Evolutionary conservation across 1,140 invertebrate species (phyloP).

Genomic region (Drosophila lacertosa): DNA sequence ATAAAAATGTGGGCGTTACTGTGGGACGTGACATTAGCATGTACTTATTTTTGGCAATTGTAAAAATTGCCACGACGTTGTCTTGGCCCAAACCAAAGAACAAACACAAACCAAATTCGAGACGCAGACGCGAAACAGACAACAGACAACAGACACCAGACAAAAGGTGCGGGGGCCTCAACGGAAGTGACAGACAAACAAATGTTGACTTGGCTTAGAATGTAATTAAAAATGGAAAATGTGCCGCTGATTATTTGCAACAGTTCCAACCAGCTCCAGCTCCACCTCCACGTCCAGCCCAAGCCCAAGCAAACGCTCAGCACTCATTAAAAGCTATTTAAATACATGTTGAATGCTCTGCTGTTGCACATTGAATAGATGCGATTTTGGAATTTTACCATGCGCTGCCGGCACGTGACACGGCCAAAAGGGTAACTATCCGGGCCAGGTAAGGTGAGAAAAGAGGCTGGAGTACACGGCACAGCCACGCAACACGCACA

Average conservation of each 20-base stretch:
- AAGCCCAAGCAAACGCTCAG: not conserved
- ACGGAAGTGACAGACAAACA: conserved; percentile 42
- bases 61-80: conserved; percentile 41
- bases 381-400: conserved; percentile 27
- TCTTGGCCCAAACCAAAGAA: conserved; percentile 34
- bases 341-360: conserved; percentile 19
- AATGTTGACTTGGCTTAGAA: conserved; percentile 48
- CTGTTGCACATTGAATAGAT: conserved; percentile 37
- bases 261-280: not conserved
- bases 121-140: not conserved
- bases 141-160: not conserved
- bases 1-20: conserved; percentile 11
- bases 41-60: conserved; percentile 57
- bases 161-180: not conserved
- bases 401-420: conserved; percentile 51
- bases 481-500: conserved; percentile 22
- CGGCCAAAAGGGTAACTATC: conserved; percentile 35
- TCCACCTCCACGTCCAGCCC: too few relatives aligned
- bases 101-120: conserved; percentile 27
- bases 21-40: conserved; percentile 49
- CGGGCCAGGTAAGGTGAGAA: not conserved
- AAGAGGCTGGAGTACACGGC: too few relatives aligned
- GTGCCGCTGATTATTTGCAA: conserved; percentile 51
- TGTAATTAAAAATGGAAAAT: conserved; percentile 67
- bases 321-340: conserved; percentile 32